Percentiles rank a stretch among this genome's conserved stretches.
These are phyloP conservation scores for Ornithoptera alexandrae DNA, from an alignment of 2,888 invertebrate species.

Conservation along the genomic window DNA sequence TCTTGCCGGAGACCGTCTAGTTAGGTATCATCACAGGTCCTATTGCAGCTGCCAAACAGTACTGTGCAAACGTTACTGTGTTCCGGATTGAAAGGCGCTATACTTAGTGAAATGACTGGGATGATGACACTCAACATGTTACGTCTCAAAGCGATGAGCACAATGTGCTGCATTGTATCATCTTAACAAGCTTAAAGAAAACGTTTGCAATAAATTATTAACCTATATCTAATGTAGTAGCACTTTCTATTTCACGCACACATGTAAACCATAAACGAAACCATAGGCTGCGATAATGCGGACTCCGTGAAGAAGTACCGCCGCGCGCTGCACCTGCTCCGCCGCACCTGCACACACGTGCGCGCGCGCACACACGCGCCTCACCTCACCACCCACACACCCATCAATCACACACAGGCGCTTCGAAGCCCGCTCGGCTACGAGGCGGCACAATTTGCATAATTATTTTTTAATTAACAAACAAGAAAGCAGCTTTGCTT, in stretches of 20 bases:
- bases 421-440: conserved; percentile 17
- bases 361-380: not conserved
- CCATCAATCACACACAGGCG: conserved; percentile 24
- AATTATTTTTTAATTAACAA: conserved; percentile 31
- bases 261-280: not conserved
- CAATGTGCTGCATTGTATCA: too few species aligned
- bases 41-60: too few species aligned
- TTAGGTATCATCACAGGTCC: too few species aligned
- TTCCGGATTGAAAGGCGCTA: too few species aligned
- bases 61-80: too few species aligned
- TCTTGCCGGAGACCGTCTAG: too few species aligned
- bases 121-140: too few species aligned
- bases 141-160: too few species aligned
- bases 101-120: too few species aligned
- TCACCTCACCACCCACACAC: conserved; percentile 6
- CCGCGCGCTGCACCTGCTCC: not conserved
- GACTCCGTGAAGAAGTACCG: not conserved
- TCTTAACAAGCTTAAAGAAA: too few species aligned
- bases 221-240: too few species aligned
- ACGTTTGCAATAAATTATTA: too few species aligned
- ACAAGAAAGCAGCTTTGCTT: conserved; percentile 28
- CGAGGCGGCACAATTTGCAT: conserved; percentile 27
- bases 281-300: not conserved
- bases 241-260: not conserved
- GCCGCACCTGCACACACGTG: not conserved